phyloP scores from a whole-genome alignment of 2,113 vertebrate genomes.

The Pimephales promelas region DNA sequence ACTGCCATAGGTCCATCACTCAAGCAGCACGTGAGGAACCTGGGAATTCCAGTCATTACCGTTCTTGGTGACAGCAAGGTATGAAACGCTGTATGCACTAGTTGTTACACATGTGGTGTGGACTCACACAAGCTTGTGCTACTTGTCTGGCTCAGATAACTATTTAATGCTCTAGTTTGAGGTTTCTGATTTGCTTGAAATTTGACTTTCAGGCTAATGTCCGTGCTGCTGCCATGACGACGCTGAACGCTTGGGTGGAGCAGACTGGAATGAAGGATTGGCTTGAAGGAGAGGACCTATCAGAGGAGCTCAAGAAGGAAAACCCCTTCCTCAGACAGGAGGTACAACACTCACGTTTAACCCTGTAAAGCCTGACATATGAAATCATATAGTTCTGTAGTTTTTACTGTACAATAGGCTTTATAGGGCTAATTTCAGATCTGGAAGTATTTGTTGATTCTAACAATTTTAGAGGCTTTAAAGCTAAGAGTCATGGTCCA shows the following conservation, averaged over 20 bases:
- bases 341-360: constrained; percentile 66
- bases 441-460: no score
- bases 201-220: constrained; percentile 79
- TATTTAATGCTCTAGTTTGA: not conserved
- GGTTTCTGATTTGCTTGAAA: constrained; percentile 30
- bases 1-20: constrained; percentile 90
- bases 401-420: no score
- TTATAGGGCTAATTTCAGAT: no score
- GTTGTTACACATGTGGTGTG: not conserved
- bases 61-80: constrained; percentile 98
- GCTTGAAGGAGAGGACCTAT: constrained; percentile 95
- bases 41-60: constrained; percentile 89
- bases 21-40: constrained; percentile 89
- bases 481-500: no score
- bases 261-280: constrained; percentile 98
- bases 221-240: constrained; percentile 85
- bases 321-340: constrained; percentile 96
- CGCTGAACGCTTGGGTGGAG: constrained; percentile 92
- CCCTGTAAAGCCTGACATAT: no score
- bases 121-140: not conserved
- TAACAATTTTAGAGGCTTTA: no score
- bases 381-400: no score
- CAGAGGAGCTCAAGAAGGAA: constrained; percentile 96
- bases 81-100: constrained; percentile 9
- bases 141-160: not conserved